Conservation (phyloP, 92 coral and sea anemone species). For the Montipora capitata region DNA sequence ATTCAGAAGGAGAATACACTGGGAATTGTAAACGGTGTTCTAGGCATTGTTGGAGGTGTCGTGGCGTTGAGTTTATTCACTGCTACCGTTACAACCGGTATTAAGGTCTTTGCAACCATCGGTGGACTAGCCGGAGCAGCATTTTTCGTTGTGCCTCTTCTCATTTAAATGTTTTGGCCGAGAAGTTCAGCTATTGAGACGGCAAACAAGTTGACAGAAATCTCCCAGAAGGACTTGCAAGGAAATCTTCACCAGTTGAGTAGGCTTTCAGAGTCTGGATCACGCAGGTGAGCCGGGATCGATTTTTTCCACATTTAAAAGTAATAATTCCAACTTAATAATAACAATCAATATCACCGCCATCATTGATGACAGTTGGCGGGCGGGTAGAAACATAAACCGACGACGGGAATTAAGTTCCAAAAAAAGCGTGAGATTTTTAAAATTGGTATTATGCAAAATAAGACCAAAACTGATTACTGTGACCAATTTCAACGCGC, state of each 20-base stretch:
- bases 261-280: constrained; percentile 29
- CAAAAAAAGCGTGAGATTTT: too few relatives aligned
- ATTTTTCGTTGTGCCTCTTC: constrained; percentile 58
- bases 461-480: too few relatives aligned
- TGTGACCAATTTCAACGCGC: too few relatives aligned
- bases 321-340: too few relatives aligned
- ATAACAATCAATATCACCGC: background rate
- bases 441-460: too few relatives aligned
- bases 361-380: too few relatives aligned
- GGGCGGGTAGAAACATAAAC: too few relatives aligned
- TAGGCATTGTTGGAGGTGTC: constrained; percentile 70
- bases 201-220: constrained; percentile 68
- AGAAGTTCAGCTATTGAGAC: constrained; percentile 62
- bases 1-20: constrained; percentile 56
- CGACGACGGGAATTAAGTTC: too few relatives aligned
- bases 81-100: constrained; percentile 9
- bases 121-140: constrained; percentile 52
- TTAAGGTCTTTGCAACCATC: constrained; percentile 7
- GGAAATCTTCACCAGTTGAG: constrained; percentile 54
- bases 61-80: constrained; percentile 69
- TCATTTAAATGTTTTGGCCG: constrained; percentile 67
- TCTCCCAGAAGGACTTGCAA: constrained; percentile 67
- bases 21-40: constrained; percentile 72
- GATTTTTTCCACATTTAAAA: too few relatives aligned
- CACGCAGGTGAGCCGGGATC: constrained; percentile 35